phyloP scores from a whole-genome alignment of 2,113 vertebrate species.

The Limnothrissa miodon region DNA sequence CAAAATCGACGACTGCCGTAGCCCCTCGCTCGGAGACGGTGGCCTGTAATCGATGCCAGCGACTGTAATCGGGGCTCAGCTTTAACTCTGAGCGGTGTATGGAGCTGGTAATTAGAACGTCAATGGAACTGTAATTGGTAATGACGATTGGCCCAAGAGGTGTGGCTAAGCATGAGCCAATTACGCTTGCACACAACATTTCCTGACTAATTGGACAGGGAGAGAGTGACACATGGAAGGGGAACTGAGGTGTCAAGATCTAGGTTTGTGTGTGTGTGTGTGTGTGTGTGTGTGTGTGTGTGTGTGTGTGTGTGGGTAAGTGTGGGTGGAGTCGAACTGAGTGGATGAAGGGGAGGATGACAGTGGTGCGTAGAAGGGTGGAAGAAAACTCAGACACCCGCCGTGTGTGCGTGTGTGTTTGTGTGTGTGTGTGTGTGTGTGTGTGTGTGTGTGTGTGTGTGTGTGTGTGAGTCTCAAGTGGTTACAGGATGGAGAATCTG shows the following conservation, averaged over 20 bases:
- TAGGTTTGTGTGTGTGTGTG: too few species aligned
- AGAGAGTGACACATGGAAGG: slow-evolving; percentile 28
- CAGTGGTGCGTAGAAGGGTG: not conserved
- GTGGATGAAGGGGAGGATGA: not conserved
- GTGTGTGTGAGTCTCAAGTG: not conserved
- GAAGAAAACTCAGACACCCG: not conserved
- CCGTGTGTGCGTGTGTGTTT: not conserved
- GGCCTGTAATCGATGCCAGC: slow-evolving; percentile 17
- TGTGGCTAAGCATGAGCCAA: slow-evolving; percentile 22
- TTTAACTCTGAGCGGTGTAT: slow-evolving; percentile 23
- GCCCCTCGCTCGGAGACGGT: slow-evolving; percentile 15
- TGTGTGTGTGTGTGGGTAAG: not conserved
- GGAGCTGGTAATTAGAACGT: slow-evolving; percentile 37
- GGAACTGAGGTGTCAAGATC: not conserved
- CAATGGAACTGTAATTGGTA: slow-evolving; percentile 41
- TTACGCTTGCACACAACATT: slow-evolving; percentile 44
- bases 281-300: not conserved
- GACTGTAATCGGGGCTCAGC: slow-evolving; percentile 22
- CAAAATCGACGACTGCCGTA: slow-evolving; percentile 17
- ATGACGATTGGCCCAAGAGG: slow-evolving; percentile 38
- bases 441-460: not conserved
- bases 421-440: not conserved
- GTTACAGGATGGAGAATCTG: slow-evolving; percentile 18
- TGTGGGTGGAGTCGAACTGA: not conserved
- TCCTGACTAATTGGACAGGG: slow-evolving; percentile 43